A percentile compares a stretch with the other conserved stretches of the same genome.
These are phyloP conservation scores for Corythornis cristatus DNA, from an alignment of 2,113 vertebrate species.

Conservation along the genomic window DNA sequence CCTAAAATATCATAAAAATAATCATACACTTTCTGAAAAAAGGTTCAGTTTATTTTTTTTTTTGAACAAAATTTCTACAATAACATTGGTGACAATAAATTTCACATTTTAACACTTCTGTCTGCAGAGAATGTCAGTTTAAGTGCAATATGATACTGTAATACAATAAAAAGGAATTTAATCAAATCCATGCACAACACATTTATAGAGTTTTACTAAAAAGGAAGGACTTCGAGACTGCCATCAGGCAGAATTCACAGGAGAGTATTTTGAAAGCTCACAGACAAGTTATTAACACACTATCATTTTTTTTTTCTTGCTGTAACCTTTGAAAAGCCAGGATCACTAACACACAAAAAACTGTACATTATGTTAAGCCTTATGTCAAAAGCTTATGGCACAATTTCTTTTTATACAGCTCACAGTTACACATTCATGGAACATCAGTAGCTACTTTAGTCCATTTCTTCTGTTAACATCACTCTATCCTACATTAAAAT, in stretches of 20 bases:
- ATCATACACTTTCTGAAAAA: not conserved
- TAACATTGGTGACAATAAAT: slow-evolving; percentile 52
- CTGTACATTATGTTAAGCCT: slow-evolving; percentile 38
- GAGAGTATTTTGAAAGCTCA: slow-evolving; percentile 53
- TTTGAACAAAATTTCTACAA: slow-evolving; percentile 72
- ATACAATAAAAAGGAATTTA: slow-evolving; percentile 57
- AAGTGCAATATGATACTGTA: slow-evolving; percentile 44
- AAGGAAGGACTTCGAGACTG: slow-evolving; percentile 44
- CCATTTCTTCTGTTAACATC: not conserved
- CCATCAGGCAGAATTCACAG: slow-evolving; percentile 53
- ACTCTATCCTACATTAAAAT: slow-evolving; percentile 47
- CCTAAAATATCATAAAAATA: not conserved
- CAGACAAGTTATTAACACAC: slow-evolving; percentile 59
- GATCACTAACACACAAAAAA: slow-evolving; percentile 60
- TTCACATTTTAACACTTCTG: slow-evolving; percentile 46
- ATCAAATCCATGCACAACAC: slow-evolving; percentile 68
- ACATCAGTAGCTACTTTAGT: slow-evolving; percentile 9
- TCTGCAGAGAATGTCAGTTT: slow-evolving; percentile 25
- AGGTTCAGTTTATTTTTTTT: slow-evolving; percentile 72
- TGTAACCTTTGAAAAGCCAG: slow-evolving; percentile 44
- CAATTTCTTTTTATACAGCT: slow-evolving; percentile 45
- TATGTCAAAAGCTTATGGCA: slow-evolving; percentile 63
- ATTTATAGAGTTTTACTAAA: slow-evolving; percentile 59
- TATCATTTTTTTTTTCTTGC: slow-evolving; percentile 10
- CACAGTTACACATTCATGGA: slow-evolving; percentile 48